Evolutionary conservation across 2,113 vertebrate genomes (phyloP), one percentile per base, ranked within the genome.

Genomic region (Connochaetes taurinus): DNA sequence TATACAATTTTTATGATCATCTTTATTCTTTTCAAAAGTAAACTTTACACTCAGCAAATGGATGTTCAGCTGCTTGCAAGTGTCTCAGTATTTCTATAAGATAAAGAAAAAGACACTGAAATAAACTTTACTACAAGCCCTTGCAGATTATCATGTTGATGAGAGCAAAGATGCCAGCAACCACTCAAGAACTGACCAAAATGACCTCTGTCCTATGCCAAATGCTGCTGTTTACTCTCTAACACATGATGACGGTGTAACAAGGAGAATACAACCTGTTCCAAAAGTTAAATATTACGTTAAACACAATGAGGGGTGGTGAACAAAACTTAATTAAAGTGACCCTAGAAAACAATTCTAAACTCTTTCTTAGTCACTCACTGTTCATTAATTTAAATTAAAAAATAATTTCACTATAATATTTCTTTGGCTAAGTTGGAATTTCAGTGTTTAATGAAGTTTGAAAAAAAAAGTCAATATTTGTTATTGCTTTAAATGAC

Each of bases 161-260:
- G 2, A 43, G 33, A 87, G 55, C 17, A 4, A 58, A 55, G 23
- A 21, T 10, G 67, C 40, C 4, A 55, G 9, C 6, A 57, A 57
- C 27, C 16, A 14, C 7, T 23, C 1, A 5, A 17, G 8, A 29
- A 25, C 52, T 15, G 31, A 25, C 27, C 29, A 5, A 33, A 15
- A 60, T 52, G 45, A 36, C 25, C 16, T 76, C 40, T 19, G 31
- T 23, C 19, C 19, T 15, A 7, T 2, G 14, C 60, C 50, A 57
- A 13, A 50, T 40, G 9, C 33, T 36, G n/a, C 23, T 14, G 31
- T 19, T 17, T 33, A 36, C 8, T 36, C n/a, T 33, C 45, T 33
- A 8, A 13, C 3, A 11, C 33, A 4, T 27, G n/a, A 8, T 17
- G n/a, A 15, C 45, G 6, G 0, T 14, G 7, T 5, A n/a, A 13